Evolutionary conservation across 2,888 invertebrate genomes (phyloP), one percentile per base, ranked within the genome.

Genomic region (Nemurella pictetii): DNA sequence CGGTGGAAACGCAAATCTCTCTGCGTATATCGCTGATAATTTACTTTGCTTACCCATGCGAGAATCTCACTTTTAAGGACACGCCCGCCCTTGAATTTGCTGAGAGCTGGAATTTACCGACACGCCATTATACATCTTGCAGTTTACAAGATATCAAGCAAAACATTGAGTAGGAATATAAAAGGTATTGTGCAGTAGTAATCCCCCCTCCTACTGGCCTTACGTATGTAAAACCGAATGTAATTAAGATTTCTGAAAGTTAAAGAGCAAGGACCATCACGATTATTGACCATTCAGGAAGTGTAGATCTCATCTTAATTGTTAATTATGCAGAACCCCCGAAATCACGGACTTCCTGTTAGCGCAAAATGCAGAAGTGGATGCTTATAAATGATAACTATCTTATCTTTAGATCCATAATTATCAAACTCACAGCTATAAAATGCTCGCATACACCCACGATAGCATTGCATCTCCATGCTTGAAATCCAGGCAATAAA

Each of bases 11-110:
- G 1, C 7, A 15, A 4, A 2, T 75, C 7, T 75, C 28, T n/a
- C n/a, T 75, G 26, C 28, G 7, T 75, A 26, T 28, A 26, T 75
- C 9, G 28, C 75, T 25, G 30, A 81, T 81, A 81, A 81, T 81
- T 81, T 36, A 81, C 32, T 30, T 81, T 36, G 80, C 30, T 35
- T 36, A 81, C 32, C 35, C 80, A 81, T 81, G 80, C 80, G 80
- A 81, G 35, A 81, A 26, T 32, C 80, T 25, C 26, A 35, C 80
- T 28, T 28, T 3, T n/a, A 27, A 12, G 15, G 80, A 5, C 80
- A 81, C 78, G 78, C 78, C 78, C 78, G 78, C 75, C 27, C 75
- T 75, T 28, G 75, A 55, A 55, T n/a, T n/a, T 12, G 55, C 55
- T 55, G 55, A 12, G 9, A 12, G 55, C 3, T 15, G 55, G 75